Evolutionary conservation across 2,113 vertebrate genomes (phyloP).

Genomic region (Rhadina sibilatrix): DNA sequence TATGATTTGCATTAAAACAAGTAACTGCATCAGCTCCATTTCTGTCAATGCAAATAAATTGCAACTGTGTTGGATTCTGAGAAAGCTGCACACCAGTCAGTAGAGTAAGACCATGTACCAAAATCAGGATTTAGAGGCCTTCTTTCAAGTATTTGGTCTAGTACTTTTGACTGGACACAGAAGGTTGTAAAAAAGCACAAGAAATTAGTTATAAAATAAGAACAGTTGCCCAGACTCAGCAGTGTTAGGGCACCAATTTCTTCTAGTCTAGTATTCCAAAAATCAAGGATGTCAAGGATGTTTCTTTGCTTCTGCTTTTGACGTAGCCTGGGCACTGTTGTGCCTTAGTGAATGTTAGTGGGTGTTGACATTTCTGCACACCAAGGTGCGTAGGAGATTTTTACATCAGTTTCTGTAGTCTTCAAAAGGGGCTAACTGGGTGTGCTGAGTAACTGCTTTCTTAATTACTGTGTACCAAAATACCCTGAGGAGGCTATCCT

Average conservation of each 20-base stretch:
- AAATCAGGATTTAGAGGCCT: neutral
- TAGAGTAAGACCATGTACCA: neutral
- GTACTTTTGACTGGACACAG: neutral
- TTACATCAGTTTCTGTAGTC: neutral
- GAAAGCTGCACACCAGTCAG: neutral
- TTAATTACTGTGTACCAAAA: neutral
- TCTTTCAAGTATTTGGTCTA: neutral
- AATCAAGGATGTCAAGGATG: neutral
- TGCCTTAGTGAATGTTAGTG: neutral
- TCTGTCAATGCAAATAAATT: neutral
- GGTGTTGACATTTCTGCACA: neutral
- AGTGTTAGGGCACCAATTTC: neutral
- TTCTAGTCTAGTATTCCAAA: neutral
- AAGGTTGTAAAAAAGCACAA: neutral
- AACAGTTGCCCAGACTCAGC: neutral
- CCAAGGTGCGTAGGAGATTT: neutral
- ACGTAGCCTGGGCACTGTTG: neutral
- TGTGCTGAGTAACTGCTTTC: neutral
- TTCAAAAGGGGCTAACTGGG: neutral
- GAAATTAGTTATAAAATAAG: neutral
- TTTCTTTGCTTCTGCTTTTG: neutral
- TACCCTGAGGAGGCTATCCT: neutral
- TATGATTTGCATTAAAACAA: neutral
- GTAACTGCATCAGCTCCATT: neutral
- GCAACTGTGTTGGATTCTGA: neutral